A percentile compares a stretch with the other conserved stretches of the same genome.
Evolutionary conservation across 2,113 vertebrate species (phyloP).

Genomic region (Sceloporus tristichus): DNA sequence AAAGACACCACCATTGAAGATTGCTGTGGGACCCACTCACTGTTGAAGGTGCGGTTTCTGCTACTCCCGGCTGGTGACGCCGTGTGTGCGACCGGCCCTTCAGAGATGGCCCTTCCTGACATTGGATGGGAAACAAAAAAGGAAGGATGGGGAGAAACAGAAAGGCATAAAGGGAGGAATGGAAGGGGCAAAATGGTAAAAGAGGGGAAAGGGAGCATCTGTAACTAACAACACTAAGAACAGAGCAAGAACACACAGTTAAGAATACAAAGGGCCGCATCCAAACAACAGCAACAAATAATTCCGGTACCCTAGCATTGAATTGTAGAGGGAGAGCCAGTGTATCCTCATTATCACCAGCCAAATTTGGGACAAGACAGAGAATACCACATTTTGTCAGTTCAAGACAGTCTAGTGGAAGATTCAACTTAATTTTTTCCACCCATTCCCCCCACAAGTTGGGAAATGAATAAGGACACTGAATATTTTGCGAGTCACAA

Average conservation of each 20-base stretch:
- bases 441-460: too few species aligned
- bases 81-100: conserved; percentile 51
- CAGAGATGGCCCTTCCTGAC: conserved; percentile 55
- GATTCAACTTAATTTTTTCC: background rate
- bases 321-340: background rate
- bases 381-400: background rate
- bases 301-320: too few species aligned
- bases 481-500: conserved; percentile 33
- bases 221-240: background rate
- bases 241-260: fast-evolving
- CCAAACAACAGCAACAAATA: background rate
- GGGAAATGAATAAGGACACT: conserved; percentile 22
- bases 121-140: conserved; percentile 13
- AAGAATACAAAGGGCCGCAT: background rate
- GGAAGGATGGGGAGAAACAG: background rate
- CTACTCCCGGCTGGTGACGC: conserved; percentile 27
- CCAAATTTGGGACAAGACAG: background rate
- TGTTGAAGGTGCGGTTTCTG: conserved; percentile 59
- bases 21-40: conserved; percentile 58
- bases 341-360: fast-evolving
- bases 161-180: background rate
- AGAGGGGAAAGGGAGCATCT: conserved; percentile 50
- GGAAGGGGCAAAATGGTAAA: background rate
- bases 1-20: background rate
- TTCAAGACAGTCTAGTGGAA: background rate